A percentile compares a stretch with the other conserved stretches of the same genome.
These are phyloP conservation scores for Polydrusus tereticollis DNA, from an alignment of 2,888 invertebrate species.

Conservation along the genomic window DNA sequence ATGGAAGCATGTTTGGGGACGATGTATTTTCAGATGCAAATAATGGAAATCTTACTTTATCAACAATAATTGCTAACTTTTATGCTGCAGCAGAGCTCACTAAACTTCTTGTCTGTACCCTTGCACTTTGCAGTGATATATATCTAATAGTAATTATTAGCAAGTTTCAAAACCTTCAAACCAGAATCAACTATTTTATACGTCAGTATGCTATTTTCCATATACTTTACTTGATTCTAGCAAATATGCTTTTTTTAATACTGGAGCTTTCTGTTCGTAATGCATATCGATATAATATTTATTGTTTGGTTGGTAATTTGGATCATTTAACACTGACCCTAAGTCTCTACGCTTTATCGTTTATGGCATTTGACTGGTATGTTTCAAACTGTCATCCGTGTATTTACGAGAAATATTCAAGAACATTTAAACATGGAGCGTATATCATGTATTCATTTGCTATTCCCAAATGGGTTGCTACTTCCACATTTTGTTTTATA, in stretches of 20 bases:
- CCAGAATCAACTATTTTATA: conserved; percentile 27
- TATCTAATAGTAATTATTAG: conserved; percentile 23
- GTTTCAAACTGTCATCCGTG: not conserved
- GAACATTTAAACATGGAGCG: not conserved
- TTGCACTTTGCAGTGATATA: conserved; percentile 11
- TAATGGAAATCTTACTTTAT: not conserved
- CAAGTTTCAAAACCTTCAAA: conserved; percentile 26
- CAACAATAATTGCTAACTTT: not conserved
- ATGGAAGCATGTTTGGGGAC: not conserved
- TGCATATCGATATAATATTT: not conserved
- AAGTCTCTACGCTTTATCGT: not conserved
- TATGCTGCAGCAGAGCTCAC: not conserved
- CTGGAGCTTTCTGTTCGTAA: not conserved
- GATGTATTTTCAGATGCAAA: not conserved
- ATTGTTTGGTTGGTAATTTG: not conserved
- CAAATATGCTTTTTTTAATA: not conserved
- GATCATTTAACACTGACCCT: not conserved
- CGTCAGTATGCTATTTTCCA: conserved; percentile 13
- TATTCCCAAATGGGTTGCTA: not conserved
- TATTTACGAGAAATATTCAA: not conserved
- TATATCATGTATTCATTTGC: not conserved
- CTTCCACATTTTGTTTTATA: not conserved
- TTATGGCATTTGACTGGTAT: conserved; percentile 10
- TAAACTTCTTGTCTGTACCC: not conserved
- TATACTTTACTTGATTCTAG: conserved; percentile 5